Evolutionary conservation across 2,113 vertebrate species (phyloP), one percentile per base, ranked within the genome.

Genomic region (Rissa tridactyla): DNA sequence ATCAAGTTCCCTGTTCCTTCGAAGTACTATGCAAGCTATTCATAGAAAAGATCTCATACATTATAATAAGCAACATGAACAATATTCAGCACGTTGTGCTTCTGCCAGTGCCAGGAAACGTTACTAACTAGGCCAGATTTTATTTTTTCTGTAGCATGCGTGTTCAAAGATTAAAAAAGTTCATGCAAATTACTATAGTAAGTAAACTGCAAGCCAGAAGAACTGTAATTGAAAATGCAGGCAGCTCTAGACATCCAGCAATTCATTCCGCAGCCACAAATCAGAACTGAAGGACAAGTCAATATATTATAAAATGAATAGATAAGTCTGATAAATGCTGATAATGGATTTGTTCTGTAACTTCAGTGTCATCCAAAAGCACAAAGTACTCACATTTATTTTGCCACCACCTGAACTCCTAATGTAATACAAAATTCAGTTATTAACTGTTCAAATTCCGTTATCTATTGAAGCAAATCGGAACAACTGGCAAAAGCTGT

Each of bases 251-350:
- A 61, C 51, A 86, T 18, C 38, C 79, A 90, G 73, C 70, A 69
- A 14, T 17, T 34, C 62, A 61, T 76, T 91, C 49, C 83, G 77
- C 73, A 84, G 73, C 29, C 72, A 83, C 69, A 84, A 83, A 88
- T 78, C 54, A 75, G 46, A 61, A 80, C 15, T 36, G 54, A 96
- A 92, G 66, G 75, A 58, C 79, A 77, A 93, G 76, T 92, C 92
- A 90, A 83, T 93, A 93, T 70, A 86, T 7, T 77, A 72, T 72
- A 92, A 76, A 95, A 93, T 58, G 26, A 93, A 88, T 23, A 75
- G 60, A 62, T 78, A 88, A 92, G 76, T 57, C 75, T 90, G 75
- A 94, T 83, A 87, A 95, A 92, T 54, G 54, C 66, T 70, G 62
- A 73, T 62, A 85, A 93, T 51, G 38, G 79, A 88, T 90, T 92